Evolutionary conservation across 1,140 invertebrate genomes (phyloP), one percentile per base, ranked within the genome.

Genomic region (Marisa cornuarietis): DNA sequence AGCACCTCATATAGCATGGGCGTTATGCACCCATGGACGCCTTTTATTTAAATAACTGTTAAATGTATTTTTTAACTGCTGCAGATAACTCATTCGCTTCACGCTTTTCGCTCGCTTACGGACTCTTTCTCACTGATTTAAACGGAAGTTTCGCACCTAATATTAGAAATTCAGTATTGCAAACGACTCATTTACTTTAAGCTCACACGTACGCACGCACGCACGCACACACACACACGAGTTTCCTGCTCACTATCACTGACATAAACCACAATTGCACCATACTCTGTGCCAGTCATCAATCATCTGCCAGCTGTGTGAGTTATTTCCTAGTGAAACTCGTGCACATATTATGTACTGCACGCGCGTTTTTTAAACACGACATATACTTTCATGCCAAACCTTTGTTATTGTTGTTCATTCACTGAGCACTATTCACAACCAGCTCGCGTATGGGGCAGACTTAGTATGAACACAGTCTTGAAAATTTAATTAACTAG

Each of bases 161-260:
- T 42, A 42, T 42, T 42, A 42, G 31, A 42, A 42, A 42, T 42
- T 42, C 6, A 42, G 6, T 42, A 42, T 42, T 42, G 0, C 31
- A 42, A 6, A 6, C 31, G 31, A 69, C 66, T 26, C 66, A 13
- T 31, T 26, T 24, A 65, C 62, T 20, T 24, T n/a, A n/a, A n/a
- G n/a, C n/a, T n/a, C n/a, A n/a, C n/a, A 24, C 62, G 62, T 24
- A 65, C 7, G 62, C 2, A 65, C 62, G 2, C 62, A 4, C 7
- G 66, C 66, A 24, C n/a, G n/a, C 66, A 69, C 66, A 69, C 66
- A 69, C 66, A 69, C n/a, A 69, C 66, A 69, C 66, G 14, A 14
- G 42, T 31, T 16, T 42, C 66, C 8, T 22, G 24, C 66, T 10
- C 13, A 24, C 66, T 10, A n/a, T n/a, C 13, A n/a, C 66, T 16